Evolutionary conservation across 2,888 invertebrate species (phyloP), one percentile per base, ranked within the genome.

Genomic region (Phasia obesa): DNA sequence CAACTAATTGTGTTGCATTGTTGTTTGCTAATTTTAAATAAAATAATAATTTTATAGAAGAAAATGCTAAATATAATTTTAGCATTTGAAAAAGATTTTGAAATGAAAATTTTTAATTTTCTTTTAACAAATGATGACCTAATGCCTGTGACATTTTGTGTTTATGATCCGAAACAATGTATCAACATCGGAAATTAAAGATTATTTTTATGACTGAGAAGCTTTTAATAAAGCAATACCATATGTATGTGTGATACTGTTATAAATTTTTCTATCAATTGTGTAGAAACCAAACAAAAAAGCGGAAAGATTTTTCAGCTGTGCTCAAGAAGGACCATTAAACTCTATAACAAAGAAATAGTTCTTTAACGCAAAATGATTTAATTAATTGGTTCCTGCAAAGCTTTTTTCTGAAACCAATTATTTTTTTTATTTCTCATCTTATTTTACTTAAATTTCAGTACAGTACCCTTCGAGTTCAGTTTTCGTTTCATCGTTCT

Each of bases 151-250:
- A 74, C 70, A 49, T 64, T 81, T 73, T 47, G 27, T 59, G n/a
- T 59, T 55, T 6, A 9, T 79, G 42, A 59, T 49, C 13, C 17
- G 44, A 44, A 35, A 38, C 35, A 47, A 42, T 25, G 23, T 27
- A 77, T 62, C 23, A 31, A 60, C 67, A 77, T 49, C 81, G 81
- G 81, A 81, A 77, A 81, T 81, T 81, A 81, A 81, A 81, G 81
- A 81, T 81, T 81, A n/a, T n/a, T n/a, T 77, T 73, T 35, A 73
- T 73, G 42, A 55, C 76, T 62, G 76, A 77, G 67, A 76, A 77
- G 59, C 42, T 51, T 27, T 17, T n/a, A 44, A 15, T 42, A 19
- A 70, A 71, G 19, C 11, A 17, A 76, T 21, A n/a, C 65, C 53
- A 65, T 51, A 70, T 25, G 62, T 17, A 2, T 38, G 38, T 38